Base-by-base conservation (phyloP, 2,113 vertebrate genomes). In the Sinocyclocheilus maitianheensis region DNA sequence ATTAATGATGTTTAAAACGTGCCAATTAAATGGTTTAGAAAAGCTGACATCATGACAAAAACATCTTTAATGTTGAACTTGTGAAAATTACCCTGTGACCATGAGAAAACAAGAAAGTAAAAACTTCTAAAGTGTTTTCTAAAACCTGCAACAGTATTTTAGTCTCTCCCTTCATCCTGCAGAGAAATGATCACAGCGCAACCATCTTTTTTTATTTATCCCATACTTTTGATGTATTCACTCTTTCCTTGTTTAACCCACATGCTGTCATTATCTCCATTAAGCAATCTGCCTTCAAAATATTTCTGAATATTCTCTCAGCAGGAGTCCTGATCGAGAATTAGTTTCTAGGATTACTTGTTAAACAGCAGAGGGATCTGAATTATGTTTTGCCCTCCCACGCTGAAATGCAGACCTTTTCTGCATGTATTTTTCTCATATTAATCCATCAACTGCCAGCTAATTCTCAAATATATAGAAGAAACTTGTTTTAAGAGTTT, bases 271-370 rank as follows among this genome's bases (percentile, higher is more conserved):
- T 71, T 58, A 58, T 83, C 67, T 14, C 48, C 30, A 26, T 53
- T 53, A 53, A 30, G 43, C 80, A 53, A 83, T 74, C 20, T 74
- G 48, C 18, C 30, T 40, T n/a, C 2, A 12, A 69, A 83, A 55
- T 22, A 71, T 69, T 83, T 24, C 65, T 1, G 14, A 72, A 72
- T 55, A 55, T 74, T 74, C 22, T 40, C 22, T 26, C 48, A 43
- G 81, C 81, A 83, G 67, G 81, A 83, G 30, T 24, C 13, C 81
- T 40, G 65, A 74, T 40, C 22, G 22, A 83, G 67, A 83, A 74
- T 83, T 40, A 43, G 81, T 24, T 83, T 83, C 48, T 58, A 18
- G 51, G 67, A 83, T 72, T 83, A 74, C 46, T 20, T 53, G 60
- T 83, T 72, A 83, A 83, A 24, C 40, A 30, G 46, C 63, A n/a